A percentile compares a stretch with the other conserved stretches of the same genome.
Evolutionary conservation across 2,797 vertebrate genomes (phyloP).

Genomic region (Merluccius polli): DNA sequence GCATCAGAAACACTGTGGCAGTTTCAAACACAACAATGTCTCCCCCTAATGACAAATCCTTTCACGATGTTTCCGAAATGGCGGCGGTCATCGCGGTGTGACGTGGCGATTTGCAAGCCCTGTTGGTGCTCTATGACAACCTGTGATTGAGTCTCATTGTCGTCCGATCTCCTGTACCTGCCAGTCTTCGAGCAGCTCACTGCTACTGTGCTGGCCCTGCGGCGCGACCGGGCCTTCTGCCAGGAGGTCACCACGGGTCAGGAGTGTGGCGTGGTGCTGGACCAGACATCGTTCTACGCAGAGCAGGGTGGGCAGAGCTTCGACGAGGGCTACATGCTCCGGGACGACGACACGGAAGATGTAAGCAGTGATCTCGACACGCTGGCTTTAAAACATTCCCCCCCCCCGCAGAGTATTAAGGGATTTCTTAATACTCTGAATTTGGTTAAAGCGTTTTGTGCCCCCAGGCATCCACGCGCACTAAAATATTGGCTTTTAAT

Average conservation of each 20-base stretch:
- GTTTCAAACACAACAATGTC: too few species aligned
- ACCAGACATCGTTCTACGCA: slow-evolving; percentile 92
- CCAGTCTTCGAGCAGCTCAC: slow-evolving; percentile 73
- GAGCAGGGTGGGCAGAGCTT: slow-evolving; percentile 97
- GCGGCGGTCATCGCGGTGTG: too few species aligned
- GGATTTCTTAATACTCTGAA: neutral
- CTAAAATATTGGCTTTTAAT: neutral
- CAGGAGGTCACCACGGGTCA: slow-evolving; percentile 87
- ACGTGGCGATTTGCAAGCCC: too few species aligned
- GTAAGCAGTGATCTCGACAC: slow-evolving; percentile 66
- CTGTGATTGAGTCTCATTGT: neutral
- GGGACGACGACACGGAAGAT: slow-evolving; percentile 85
- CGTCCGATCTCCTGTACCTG: neutral
- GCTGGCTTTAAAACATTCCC: neutral
- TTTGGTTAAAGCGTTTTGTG: neutral
- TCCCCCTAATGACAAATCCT: too few species aligned
- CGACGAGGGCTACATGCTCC: slow-evolving; percentile 91
- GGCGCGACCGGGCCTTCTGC: slow-evolving; percentile 86
- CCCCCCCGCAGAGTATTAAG: neutral
- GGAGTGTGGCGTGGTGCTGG: slow-evolving; percentile 91
- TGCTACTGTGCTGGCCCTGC: slow-evolving; percentile 86
- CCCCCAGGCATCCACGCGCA: neutral
- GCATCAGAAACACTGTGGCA: too few species aligned
- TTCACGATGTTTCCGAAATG: too few species aligned
- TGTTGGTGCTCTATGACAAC: neutral